A percentile compares a stretch with the other conserved stretches of the same genome.
These are phyloP conservation scores for Mungos mungo DNA, from an alignment of 2,113 vertebrate species.

Conservation along the genomic window DNA sequence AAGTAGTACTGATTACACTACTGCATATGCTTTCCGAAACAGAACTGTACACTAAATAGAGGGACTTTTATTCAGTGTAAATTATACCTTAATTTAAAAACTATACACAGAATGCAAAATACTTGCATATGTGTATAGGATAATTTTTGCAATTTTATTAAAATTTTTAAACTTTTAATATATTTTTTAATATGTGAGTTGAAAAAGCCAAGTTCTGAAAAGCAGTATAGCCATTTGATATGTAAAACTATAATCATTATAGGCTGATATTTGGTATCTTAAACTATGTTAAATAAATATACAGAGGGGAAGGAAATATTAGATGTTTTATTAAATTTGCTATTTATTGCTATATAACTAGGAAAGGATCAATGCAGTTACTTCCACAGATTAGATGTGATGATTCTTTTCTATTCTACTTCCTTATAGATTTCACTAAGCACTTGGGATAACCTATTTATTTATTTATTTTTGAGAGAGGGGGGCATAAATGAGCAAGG, in stretches of 20 bases:
- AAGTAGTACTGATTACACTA: not conserved
- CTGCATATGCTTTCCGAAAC: not conserved
- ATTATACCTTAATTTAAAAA: not conserved
- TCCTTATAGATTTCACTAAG: not conserved
- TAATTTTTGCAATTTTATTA: not conserved
- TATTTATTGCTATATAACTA: not conserved
- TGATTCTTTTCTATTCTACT: not conserved
- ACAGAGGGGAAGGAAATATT: not conserved
- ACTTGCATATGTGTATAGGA: not conserved
- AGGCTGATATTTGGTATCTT: not conserved
- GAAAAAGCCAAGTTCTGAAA: slow-evolving; percentile 23
- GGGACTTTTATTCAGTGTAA: not conserved
- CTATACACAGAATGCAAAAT: not conserved
- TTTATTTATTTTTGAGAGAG: not conserved
- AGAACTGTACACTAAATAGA: not conserved
- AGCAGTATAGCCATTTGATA: not conserved
- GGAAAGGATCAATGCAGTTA: not conserved
- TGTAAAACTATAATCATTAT: not conserved
- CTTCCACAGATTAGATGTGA: not conserved
- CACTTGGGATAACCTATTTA: not conserved
- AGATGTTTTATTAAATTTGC: not conserved
- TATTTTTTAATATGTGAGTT: not conserved
- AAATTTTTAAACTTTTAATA: not conserved
- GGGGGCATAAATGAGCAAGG: not conserved
- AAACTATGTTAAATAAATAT: slow-evolving; percentile 7